phyloP scores from a whole-genome alignment of 2,797 vertebrate species.

The Stomatorhinus walkeri region DNA sequence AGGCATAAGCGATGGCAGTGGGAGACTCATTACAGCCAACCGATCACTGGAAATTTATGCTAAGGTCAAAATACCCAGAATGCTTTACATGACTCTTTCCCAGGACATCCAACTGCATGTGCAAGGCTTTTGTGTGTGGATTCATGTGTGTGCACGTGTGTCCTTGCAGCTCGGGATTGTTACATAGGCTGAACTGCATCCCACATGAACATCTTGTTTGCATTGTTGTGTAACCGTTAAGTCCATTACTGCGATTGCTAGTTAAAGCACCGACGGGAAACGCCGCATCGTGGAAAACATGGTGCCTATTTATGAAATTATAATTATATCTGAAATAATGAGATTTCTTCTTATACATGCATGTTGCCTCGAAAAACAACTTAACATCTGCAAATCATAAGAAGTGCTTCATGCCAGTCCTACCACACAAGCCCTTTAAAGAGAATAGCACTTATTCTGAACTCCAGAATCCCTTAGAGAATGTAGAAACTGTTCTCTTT shows the following conservation, averaged over 20 bases:
- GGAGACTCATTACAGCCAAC: conserved; percentile 1
- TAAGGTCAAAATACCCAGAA: background rate
- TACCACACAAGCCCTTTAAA: conserved; percentile 58
- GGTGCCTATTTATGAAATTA: background rate
- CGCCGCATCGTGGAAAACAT: background rate
- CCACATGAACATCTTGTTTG: conserved; percentile 1
- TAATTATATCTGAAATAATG: conserved; percentile 4
- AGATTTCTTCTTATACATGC: conserved; percentile 5
- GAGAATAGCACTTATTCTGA: conserved; percentile 61
- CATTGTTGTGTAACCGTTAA: background rate
- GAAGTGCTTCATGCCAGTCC: conserved; percentile 43
- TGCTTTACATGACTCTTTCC: background rate
- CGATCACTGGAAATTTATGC: background rate
- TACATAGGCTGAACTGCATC: background rate
- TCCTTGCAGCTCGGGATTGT: background rate
- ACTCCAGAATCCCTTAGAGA: conserved; percentile 44
- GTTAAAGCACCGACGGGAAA: background rate
- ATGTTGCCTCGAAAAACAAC: conserved; percentile 28
- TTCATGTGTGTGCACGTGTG: background rate
- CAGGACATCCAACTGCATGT: background rate
- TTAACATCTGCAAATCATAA: conserved; percentile 66
- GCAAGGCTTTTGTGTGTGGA: background rate
- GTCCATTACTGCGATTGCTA: background rate
- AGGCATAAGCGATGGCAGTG: background rate
- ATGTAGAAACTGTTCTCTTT: conserved; percentile 45